Evolutionary conservation across 1,140 invertebrate genomes (phyloP), one percentile per base, ranked within the genome.

Genomic region (Bathynomus jamesi): DNA sequence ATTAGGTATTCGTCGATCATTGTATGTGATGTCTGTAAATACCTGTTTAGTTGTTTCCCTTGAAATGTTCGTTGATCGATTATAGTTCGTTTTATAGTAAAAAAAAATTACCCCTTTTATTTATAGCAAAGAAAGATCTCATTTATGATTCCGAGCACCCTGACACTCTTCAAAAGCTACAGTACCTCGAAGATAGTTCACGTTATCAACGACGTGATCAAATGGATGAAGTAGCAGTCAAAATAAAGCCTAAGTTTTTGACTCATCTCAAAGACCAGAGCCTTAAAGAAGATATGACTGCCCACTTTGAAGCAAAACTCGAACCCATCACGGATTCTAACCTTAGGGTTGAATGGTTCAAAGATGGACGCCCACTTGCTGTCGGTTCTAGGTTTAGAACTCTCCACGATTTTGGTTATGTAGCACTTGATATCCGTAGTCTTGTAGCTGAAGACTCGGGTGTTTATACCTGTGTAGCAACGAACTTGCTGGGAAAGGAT

Each of bases 281-380:
- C 78, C 87, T 96, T 40, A 85, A 88, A 70, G 96, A 99, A 86
- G 90, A 93, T 61, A 89, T 95, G 77, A 91, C 95, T 78, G 94
- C 94, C 66, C 96, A 99, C 80, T 99, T 99, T 84, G 96, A 99
- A 85, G 96, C 94, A 80, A 96, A 96, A 83, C 85, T 98, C 17
- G 94, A 96, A 83, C 95, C 95, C n/a, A 91, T 95, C 3, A 96
- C 94, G 24, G 95, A 98, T 85, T 87, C 93, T 0, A 95, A 96
- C 78, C 82, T 96, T 27, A 91, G 93, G 83, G 92, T 96, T 17
- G 93, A 96, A 82, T 96, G 94, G 94, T 95, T 87, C 80, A 95
- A 94, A 80, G 94, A 96, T 83, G 92, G 92, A 66, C 87, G 89
- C 79, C 91, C 91, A 70, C 87, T 96, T 32, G 94, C 90, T 7